Evolutionary conservation across 2,797 vertebrate genomes (phyloP).

Genomic region (Periparus ater): DNA sequence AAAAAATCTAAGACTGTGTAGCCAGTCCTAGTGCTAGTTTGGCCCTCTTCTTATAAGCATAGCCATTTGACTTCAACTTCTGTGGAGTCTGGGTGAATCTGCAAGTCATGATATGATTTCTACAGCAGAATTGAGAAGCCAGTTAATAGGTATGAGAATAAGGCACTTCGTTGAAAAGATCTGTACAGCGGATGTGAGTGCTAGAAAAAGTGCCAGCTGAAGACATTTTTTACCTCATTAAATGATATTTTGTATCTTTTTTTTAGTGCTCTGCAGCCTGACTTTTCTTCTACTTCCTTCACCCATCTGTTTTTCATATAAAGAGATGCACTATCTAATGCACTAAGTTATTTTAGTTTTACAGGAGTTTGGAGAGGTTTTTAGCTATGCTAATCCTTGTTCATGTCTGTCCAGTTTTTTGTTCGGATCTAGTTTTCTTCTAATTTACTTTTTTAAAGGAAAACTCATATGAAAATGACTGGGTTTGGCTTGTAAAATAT

Average conservation of each 20-base stretch:
- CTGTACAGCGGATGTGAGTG: neutral
- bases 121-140: neutral
- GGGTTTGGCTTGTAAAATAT: neutral
- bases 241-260: neutral
- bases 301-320: constrained; percentile 21
- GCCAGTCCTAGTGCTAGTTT: neutral
- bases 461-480: neutral
- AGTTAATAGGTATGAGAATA: neutral
- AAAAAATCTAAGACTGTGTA: neutral
- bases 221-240: neutral
- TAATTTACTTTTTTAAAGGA: neutral
- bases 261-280: neutral
- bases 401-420: neutral
- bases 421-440: neutral
- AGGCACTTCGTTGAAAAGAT: neutral
- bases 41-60: neutral
- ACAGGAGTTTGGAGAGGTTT: neutral
- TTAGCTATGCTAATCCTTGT: neutral
- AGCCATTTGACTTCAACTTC: neutral
- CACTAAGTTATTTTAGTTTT: neutral
- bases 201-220: neutral
- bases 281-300: neutral
- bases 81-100: neutral
- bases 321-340: neutral
- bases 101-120: neutral